These are phyloP conservation scores for Sialia sialis DNA, from an alignment of 2,113 vertebrate genomes.

Conservation along the genomic window DNA sequence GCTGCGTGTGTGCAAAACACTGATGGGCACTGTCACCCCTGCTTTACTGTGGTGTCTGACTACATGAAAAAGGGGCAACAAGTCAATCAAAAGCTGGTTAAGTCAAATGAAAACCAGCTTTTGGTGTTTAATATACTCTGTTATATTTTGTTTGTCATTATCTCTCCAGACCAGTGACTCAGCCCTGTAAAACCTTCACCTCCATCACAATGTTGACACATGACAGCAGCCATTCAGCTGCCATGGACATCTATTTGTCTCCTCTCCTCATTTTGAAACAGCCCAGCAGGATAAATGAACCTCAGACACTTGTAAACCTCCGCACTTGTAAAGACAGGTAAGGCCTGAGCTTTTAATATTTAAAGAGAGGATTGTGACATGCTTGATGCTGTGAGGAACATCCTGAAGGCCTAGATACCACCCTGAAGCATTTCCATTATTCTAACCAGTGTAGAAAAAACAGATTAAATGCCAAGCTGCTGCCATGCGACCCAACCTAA, in stretches of 20 bases:
- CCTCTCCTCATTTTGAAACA: neutral
- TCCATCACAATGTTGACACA: neutral
- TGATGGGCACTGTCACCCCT: neutral
- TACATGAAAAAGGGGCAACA: neutral
- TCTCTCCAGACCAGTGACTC: slow-evolving; percentile 41
- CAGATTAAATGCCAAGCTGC: neutral
- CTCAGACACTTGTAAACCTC: too few relatives aligned
- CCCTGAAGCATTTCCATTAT: neutral
- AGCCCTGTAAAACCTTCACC: neutral
- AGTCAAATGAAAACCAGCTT: slow-evolving; percentile 22
- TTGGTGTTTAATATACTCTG: neutral
- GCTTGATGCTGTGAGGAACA: neutral
- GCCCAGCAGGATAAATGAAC: neutral
- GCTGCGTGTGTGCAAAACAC: neutral
- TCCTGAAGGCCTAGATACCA: neutral
- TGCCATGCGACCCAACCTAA: neutral
- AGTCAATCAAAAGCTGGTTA: slow-evolving; percentile 33
- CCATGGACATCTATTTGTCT: neutral
- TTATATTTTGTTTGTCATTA: slow-evolving; percentile 38
- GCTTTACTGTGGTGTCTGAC: neutral
- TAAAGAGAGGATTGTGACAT: neutral
- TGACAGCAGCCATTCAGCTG: neutral
- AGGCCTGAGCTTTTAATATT: neutral
- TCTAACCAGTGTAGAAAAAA: fast-evolving
- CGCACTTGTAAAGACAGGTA: neutral